Evolutionary conservation across 2,113 vertebrate genomes (phyloP).

Genomic region (Ammodramus savannarum): DNA sequence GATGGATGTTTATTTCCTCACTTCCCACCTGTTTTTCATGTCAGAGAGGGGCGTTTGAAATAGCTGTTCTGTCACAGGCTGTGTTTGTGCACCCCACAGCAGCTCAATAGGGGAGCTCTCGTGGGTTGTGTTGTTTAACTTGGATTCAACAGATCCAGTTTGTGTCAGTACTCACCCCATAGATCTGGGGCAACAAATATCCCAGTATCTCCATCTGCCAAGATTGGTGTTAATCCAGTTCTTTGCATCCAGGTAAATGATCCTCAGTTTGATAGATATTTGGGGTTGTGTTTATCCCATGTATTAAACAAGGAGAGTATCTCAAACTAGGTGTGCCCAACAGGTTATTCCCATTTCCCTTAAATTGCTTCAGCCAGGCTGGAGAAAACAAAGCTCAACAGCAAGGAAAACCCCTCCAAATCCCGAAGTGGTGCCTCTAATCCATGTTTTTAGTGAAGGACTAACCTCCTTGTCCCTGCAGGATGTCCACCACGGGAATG

Average conservation of each 20-base stretch:
- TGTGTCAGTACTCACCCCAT: background rate
- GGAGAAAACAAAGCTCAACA: background rate
- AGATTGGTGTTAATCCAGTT: background rate
- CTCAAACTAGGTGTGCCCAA: background rate
- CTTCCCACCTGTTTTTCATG: background rate
- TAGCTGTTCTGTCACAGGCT: background rate
- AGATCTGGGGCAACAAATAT: background rate
- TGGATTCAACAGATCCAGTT: background rate
- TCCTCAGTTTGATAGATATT: background rate
- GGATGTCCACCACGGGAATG: constrained; percentile 84
- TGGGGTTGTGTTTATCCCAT: background rate
- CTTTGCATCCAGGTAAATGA: background rate
- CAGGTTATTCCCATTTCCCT: background rate
- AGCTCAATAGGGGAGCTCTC: rapidly evolving
- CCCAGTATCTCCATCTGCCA: background rate
- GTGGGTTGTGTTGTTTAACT: background rate
- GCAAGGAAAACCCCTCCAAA: background rate
- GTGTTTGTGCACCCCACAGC: background rate
- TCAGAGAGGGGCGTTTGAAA: background rate
- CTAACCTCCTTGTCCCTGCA: constrained; percentile 25
- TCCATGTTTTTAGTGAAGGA: background rate
- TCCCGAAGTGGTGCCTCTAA: background rate
- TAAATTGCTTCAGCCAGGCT: background rate
- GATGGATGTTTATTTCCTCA: background rate
- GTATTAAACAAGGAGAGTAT: background rate